Conservation (phyloP, 1,140 invertebrate species). For the Panulirus ornatus region DNA sequence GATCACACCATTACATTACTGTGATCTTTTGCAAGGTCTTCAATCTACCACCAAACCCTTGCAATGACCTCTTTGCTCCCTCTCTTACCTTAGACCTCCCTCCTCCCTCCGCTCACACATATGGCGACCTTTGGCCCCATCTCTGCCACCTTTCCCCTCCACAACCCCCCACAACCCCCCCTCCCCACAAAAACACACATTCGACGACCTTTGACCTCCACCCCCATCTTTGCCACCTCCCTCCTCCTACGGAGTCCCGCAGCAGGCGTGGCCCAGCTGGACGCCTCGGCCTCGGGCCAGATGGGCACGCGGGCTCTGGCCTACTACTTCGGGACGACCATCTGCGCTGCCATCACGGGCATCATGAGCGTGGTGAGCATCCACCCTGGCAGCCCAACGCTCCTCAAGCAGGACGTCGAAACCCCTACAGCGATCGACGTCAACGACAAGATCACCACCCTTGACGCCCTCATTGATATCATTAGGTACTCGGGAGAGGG, state of each 20-base stretch:
- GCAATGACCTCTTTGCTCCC: too few relatives aligned
- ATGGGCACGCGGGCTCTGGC: conserved; percentile 53
- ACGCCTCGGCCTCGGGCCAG: conserved; percentile 55
- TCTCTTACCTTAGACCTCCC: too few relatives aligned
- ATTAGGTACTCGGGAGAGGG: conserved; percentile 39
- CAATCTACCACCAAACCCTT: background rate
- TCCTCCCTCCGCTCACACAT: too few relatives aligned
- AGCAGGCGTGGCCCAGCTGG: conserved; percentile 59
- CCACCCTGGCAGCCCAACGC: conserved; percentile 44
- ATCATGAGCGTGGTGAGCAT: conserved; percentile 55
- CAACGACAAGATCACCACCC: conserved; percentile 38
- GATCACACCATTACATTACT: too few relatives aligned
- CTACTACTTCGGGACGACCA: conserved; percentile 60
- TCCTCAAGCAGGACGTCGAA: conserved; percentile 20
- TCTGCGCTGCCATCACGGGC: conserved; percentile 41
- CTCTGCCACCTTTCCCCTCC: background rate
- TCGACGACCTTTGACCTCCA: background rate
- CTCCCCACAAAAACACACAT: background rate
- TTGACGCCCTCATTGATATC: conserved; percentile 56
- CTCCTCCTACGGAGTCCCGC: background rate
- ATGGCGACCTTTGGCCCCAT: background rate
- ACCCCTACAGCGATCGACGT: background rate
- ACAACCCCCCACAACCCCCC: too few relatives aligned
- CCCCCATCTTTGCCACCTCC: background rate
- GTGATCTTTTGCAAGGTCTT: too few relatives aligned